Evolutionary conservation across 2,113 vertebrate species (phyloP), one percentile per base, ranked within the genome.

Genomic region (Psettodes erumei): DNA sequence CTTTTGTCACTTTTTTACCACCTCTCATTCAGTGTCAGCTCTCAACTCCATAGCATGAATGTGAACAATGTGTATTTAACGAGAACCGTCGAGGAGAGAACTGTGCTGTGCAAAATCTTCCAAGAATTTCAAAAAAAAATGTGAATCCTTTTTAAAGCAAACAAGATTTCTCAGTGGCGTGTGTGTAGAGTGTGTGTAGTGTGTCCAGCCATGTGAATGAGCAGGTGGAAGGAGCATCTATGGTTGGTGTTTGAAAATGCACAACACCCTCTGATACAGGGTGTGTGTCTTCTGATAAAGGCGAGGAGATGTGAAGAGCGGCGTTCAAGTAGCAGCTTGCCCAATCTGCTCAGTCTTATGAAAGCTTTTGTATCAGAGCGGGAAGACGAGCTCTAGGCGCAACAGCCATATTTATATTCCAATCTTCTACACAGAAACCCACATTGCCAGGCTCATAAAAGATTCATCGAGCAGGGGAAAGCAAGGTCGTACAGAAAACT

Each of bases 351-450:
- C 64, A 60, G 84, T 89, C 88, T 87, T 85, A 82, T 84, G 84
- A 88, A 89, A 86, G 86, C 85, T 88, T 91, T 92, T 88, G 90
- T 90, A 84, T 91, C 86, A 77, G 86, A 86, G 80, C 74, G 61
- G 77, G 81, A 89, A 88, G 85, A 88, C 86, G 81, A 84, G 89
- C 89, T 92, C 70, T 80, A 82, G 86, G 89, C 80, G 72, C 86
- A 84, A 87, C 88, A 90, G 87, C 90, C 92, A 89, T 93, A 94
- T 95, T 94, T 94, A 95, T 93, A 93, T 94, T 95, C 94, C 91
- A 92, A 93, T 94, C 93, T 94, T 90, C 93, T 91, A 83, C 88
- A 85, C 91, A 90, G 91, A 94, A 93, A 91, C 86, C 86, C 89
- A 92, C 93, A 91, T 91, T 77, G 89, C 91, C 83, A 89, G 86